A percentile compares a stretch with the other conserved stretches of the same genome.
Conservation (phyloP, 2,888 invertebrate genomes). For the Drosophila lacicola region DNA sequence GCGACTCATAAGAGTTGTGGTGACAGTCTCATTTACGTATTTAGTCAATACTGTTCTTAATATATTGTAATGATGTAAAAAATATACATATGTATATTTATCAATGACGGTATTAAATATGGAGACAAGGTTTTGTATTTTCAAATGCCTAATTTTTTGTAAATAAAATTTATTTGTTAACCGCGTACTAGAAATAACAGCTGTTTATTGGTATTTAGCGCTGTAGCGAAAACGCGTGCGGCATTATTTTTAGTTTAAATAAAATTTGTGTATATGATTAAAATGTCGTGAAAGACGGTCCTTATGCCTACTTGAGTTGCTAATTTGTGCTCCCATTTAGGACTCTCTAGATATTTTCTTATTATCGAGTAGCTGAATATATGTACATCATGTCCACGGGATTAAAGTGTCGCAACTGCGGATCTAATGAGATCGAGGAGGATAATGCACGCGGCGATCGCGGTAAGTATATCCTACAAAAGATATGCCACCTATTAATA, state of each 20-base stretch:
- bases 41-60: neutral
- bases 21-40: neutral
- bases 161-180: neutral
- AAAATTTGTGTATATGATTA: constrained; percentile 1
- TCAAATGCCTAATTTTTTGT: too few relatives aligned
- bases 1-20: neutral
- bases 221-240: constrained; percentile 18
- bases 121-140: too few relatives aligned
- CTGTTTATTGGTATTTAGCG: constrained; percentile 18
- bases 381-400: constrained; percentile 85
- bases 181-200: constrained; percentile 35
- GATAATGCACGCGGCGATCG: constrained; percentile 96
- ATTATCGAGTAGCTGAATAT: neutral
- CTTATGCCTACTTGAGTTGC: constrained; percentile 4
- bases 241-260: constrained; percentile 9
- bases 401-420: constrained; percentile 94
- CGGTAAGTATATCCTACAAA: constrained; percentile 22
- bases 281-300: constrained; percentile 27
- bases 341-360: constrained; percentile 1
- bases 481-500: neutral
- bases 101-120: neutral
- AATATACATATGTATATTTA: neutral
- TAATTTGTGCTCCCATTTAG: neutral
- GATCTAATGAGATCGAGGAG: constrained; percentile 96
- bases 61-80: neutral